Base-by-base conservation (phyloP, 2,888 invertebrate species). In the Linnaemya tessellans region DNA sequence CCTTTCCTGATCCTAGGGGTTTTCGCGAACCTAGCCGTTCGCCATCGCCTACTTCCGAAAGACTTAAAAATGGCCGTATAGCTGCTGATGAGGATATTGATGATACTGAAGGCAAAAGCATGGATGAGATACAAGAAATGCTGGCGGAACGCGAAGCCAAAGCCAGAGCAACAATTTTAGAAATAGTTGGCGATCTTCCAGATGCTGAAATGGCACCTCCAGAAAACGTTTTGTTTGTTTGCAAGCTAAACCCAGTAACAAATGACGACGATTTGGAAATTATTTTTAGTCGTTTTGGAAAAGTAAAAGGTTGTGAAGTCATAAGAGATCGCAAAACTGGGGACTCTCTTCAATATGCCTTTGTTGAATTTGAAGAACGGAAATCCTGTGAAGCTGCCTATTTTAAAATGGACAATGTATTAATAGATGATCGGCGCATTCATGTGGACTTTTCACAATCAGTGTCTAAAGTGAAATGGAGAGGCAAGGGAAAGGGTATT, bases 371-470 rank as follows among this genome's bases (percentile, higher is more conserved):
- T 93, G 97, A 96, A 86, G 96, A 98, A 73, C 95, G 95, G 87
- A 97, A 97, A 89, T 94, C 97, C 0, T 99, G 99, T 93, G 99
- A 99, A 93, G 97, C 97, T 89, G 99, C 99, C 0, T 99, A 97
- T 93, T 98, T 99, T 90, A 99, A 99, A 94, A 99, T 99, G 99
- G 99, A 99, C 92, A 99, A 99, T 93, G 99, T 99, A 0, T 93
- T 99, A 8, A 99, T 99, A 89, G 99, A 99, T 93, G 99, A 99
- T 91, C 94, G 99, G 35, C 94, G 99, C 87, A 99, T 99, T 90
- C 99, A 99, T 93, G 99, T 99, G 0, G 99, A 99, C 93, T 99
- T 99, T 93, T 99, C 98, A 87, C 99, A 99, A 92, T 99, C 99
- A 67, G 99, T 99, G 0, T 96, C 99, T 1, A 99, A 98, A 93